These are phyloP conservation scores for Philereme transversata DNA, from an alignment of 2,888 invertebrate species.

Conservation along the genomic window DNA sequence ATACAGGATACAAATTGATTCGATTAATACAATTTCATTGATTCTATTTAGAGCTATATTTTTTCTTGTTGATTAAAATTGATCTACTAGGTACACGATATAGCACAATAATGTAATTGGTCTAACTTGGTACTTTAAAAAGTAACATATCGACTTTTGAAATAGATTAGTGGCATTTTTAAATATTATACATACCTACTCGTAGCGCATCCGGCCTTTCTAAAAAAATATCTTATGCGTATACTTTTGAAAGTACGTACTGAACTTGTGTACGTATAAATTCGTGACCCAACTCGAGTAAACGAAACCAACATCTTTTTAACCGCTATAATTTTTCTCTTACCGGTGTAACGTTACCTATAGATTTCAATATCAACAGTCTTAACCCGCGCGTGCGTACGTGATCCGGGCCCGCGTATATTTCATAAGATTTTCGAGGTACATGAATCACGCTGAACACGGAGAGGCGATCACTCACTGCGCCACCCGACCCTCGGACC, in stretches of 20 bases:
- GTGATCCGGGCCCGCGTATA: conserved; percentile 79
- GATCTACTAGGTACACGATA: not conserved
- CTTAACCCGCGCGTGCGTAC: conserved; percentile 78
- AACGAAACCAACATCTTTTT: conserved; percentile 38
- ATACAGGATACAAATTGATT: conserved; percentile 35
- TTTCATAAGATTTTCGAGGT: conserved; percentile 84
- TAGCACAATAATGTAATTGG: too few relatives aligned
- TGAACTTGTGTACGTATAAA: conserved; percentile 10
- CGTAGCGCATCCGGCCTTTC: too few relatives aligned
- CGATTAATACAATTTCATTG: conserved; percentile 19
- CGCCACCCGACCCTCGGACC: conserved; percentile 75
- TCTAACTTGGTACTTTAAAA: too few relatives aligned
- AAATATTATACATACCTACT: too few relatives aligned
- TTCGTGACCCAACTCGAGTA: conserved; percentile 29
- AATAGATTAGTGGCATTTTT: too few relatives aligned
- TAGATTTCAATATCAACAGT: conserved; percentile 84
- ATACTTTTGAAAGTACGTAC: too few relatives aligned
- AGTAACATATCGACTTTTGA: too few relatives aligned
- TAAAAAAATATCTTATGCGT: too few relatives aligned
- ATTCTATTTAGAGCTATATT: conserved; percentile 10
- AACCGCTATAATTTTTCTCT: conserved; percentile 50
- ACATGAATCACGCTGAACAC: conserved; percentile 83
- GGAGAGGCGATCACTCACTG: conserved; percentile 81
- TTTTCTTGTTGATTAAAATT: not conserved
- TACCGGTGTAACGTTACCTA: conserved; percentile 71